phyloP scores from a whole-genome alignment of 1,140 invertebrate genomes.

The Trichonephila clavipes region DNA sequence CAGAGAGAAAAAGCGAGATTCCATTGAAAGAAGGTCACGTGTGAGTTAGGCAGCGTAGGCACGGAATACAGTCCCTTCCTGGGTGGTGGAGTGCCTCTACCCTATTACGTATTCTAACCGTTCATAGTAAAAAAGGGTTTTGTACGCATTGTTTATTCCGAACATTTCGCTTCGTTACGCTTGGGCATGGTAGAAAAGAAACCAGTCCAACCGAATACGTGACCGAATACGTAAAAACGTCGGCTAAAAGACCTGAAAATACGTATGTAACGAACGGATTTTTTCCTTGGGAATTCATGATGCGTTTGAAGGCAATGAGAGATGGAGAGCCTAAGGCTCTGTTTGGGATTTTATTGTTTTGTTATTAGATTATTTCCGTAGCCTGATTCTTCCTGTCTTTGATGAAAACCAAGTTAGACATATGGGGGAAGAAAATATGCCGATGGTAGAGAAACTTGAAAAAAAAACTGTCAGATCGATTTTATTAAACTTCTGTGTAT shows the following conservation, averaged over 20 bases:
- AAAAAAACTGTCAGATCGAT: not conserved
- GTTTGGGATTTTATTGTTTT: constrained; percentile 3
- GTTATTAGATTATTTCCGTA: constrained; percentile 1
- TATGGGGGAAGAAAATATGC: not conserved
- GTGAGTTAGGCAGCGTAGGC: not conserved
- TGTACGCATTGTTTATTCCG: constrained; percentile 62
- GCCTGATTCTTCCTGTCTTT: not conserved
- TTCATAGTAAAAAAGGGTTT: constrained; percentile 47
- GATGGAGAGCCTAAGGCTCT: not conserved
- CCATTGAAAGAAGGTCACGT: constrained; percentile 22
- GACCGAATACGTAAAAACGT: constrained; percentile 27
- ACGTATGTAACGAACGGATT: constrained; percentile 42
- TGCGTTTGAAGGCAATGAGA: not conserved
- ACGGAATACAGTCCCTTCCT: not conserved
- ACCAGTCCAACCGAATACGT: constrained; percentile 51
- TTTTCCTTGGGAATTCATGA: constrained; percentile 6
- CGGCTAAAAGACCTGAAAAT: constrained; percentile 15
- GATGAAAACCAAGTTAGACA: not conserved
- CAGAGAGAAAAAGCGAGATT: not conserved
- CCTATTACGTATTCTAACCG: constrained; percentile 44
- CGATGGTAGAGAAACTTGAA: not conserved
- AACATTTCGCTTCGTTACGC: constrained; percentile 61
- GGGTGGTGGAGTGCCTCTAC: not conserved
- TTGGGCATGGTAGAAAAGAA: not conserved
- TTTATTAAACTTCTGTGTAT: not conserved